Conservation (phyloP, 2,797 vertebrate species). For the Loriculus beryllinus region DNA sequence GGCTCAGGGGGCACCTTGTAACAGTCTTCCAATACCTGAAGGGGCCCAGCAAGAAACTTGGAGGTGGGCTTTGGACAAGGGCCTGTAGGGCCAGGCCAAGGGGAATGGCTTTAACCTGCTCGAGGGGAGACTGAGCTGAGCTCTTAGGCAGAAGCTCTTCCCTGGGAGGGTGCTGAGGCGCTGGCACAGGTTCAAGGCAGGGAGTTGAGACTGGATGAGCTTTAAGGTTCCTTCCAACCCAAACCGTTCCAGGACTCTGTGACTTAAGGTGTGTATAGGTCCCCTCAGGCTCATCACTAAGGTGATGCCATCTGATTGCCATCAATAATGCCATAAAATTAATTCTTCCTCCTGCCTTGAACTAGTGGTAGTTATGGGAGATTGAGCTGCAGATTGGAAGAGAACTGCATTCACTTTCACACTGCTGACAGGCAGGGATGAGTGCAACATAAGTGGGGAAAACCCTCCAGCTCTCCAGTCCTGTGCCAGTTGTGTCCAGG, state of each 20-base stretch:
- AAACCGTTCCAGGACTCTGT: not conserved
- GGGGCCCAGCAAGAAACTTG: not conserved
- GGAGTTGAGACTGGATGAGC: not conserved
- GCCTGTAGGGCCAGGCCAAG: not conserved
- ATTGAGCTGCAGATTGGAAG: not conserved
- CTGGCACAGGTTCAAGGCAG: not conserved
- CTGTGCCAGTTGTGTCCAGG: not conserved
- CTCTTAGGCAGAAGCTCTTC: not conserved
- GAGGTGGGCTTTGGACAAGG: not conserved
- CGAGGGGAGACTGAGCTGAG: not conserved
- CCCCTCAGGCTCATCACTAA: not conserved
- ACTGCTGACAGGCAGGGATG: not conserved
- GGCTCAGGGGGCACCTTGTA: not conserved
- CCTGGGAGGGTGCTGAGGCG: no score
- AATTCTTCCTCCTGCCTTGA: not conserved
- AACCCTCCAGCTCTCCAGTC: not conserved
- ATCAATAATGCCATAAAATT: not conserved
- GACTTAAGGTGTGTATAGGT: not conserved
- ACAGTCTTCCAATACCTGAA: not conserved
- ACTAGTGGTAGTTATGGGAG: not conserved
- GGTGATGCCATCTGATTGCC: not conserved
- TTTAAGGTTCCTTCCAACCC: not conserved
- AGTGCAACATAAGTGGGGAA: fast-evolving
- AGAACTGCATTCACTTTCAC: not conserved
- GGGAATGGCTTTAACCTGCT: not conserved